Evolutionary conservation across 1,140 invertebrate species (phyloP).

Genomic region (Hormaphis cornu): DNA sequence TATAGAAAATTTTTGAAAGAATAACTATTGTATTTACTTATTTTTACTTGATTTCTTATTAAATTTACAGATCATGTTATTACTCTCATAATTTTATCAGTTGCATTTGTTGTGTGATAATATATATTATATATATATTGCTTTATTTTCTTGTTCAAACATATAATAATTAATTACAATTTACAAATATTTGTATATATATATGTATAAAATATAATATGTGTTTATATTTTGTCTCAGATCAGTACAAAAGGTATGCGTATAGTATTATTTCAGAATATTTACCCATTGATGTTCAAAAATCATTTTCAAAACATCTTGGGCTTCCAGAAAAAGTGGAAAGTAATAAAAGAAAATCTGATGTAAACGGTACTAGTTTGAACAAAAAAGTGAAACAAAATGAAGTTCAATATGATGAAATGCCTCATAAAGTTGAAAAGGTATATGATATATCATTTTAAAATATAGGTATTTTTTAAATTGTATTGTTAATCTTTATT

Average conservation of each 20-base stretch:
- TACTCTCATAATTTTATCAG: too few species aligned
- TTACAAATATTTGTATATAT: too few species aligned
- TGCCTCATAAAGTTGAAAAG: neutral
- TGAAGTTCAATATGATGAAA: neutral
- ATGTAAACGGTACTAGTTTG: neutral
- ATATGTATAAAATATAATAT: too few species aligned
- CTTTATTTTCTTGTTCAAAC: too few species aligned
- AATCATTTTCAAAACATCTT: constrained; percentile 51
- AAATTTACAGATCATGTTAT: too few species aligned
- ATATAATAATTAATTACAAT: too few species aligned
- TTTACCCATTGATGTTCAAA: constrained; percentile 53
- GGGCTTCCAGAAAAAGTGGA: constrained; percentile 47
- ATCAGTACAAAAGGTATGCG: constrained; percentile 56
- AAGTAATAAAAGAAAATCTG: constrained; percentile 33
- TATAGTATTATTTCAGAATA: constrained; percentile 61
- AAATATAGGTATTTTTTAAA: neutral
- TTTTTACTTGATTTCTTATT: too few species aligned
- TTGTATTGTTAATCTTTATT: neutral
- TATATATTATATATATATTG: too few species aligned
- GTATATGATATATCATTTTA: neutral
- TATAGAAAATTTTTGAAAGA: too few species aligned
- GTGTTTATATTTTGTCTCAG: constrained; percentile 43
- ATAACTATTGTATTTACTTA: too few species aligned
- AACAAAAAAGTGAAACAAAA: constrained; percentile 1
- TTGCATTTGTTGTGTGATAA: too few species aligned